Percentiles rank a stretch among this genome's conserved stretches.
Evolutionary conservation across 2,113 vertebrate species (phyloP).

Genomic region (Hypanus sabinus): DNA sequence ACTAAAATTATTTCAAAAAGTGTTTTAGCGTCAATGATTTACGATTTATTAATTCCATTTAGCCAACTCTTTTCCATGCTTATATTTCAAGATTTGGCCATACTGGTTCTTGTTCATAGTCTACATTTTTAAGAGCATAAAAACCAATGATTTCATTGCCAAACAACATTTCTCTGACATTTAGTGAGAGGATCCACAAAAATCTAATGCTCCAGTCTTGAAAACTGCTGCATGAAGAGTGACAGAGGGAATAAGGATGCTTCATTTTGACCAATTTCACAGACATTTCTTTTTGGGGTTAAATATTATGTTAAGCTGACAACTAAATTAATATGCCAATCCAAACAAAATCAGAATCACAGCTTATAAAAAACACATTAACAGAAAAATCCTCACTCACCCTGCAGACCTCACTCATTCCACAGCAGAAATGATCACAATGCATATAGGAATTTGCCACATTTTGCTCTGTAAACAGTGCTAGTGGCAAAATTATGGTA

Average conservation of each 20-base stretch:
- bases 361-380: not conserved
- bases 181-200: not conserved
- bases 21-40: not conserved
- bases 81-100: not conserved
- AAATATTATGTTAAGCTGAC: not conserved
- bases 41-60: not conserved
- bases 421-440: not conserved
- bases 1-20: not conserved
- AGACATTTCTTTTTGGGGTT: not conserved
- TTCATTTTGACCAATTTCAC: conserved; percentile 7
- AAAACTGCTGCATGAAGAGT: not conserved
- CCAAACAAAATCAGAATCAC: not conserved
- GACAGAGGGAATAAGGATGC: not conserved
- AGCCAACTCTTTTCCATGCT: not conserved
- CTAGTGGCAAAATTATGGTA: not conserved
- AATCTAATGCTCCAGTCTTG: not conserved
- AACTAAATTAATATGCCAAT: not conserved
- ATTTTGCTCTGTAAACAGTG: not conserved
- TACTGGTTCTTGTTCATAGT: not conserved
- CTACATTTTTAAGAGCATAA: not conserved
- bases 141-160: not conserved
- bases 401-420: not conserved
- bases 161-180: not conserved
- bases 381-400: not conserved
- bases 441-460: not conserved